Percentiles rank a stretch among this genome's conserved stretches.
phyloP scores from a whole-genome alignment of 2,888 invertebrate genomes.

The Eristalis tenax region DNA sequence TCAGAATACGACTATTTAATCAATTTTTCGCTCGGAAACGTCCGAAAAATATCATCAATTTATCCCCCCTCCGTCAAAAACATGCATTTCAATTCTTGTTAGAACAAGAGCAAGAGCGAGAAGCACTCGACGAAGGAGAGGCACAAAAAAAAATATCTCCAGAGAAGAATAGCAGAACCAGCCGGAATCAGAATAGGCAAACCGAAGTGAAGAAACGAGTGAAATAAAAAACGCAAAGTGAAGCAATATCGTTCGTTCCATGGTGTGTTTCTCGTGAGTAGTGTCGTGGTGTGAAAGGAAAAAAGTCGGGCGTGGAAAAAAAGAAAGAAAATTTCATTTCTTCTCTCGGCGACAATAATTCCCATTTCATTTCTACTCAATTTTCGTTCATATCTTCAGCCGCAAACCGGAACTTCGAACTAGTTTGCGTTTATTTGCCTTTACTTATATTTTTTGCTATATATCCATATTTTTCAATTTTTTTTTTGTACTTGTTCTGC shows the following conservation, averaged over 20 bases:
- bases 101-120: conserved; percentile 10
- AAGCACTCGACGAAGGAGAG: conserved; percentile 37
- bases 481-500: background rate
- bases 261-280: conserved; percentile 61
- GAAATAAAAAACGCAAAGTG: conserved; percentile 49
- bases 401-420: conserved; percentile 46
- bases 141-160: conserved; percentile 26
- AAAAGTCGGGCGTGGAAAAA: conserved; percentile 72
- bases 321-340: conserved; percentile 57
- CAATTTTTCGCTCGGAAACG: conserved; percentile 19
- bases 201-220: conserved; percentile 30
- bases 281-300: conserved; percentile 58
- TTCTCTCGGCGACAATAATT: conserved; percentile 37
- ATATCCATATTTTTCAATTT: background rate
- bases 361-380: background rate
- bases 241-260: conserved; percentile 58
- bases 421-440: conserved; percentile 17
- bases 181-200: conserved; percentile 51
- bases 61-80: background rate
- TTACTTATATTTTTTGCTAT: background rate
- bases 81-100: conserved; percentile 11
- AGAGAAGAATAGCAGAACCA: conserved; percentile 36
- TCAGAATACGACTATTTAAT: conserved; percentile 13
- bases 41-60: background rate
- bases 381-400: background rate